Base-by-base conservation (phyloP, 2,888 invertebrate genomes). In the Leucoptera coffeella region DNA sequence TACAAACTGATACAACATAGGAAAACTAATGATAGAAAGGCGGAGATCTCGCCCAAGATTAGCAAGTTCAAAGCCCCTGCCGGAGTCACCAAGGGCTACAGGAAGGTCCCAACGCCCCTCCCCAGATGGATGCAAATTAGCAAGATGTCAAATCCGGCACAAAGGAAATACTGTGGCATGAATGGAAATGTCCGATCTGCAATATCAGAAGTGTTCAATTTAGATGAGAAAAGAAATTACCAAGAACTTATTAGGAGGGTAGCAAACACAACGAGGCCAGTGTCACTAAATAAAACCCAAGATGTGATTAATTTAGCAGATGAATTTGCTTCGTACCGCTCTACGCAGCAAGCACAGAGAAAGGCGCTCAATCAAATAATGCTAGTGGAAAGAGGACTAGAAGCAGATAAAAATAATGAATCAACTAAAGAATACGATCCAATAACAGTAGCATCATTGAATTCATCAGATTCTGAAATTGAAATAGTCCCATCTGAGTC, bases 201-300 rank as follows among this genome's bases (percentile, higher is more conserved):
- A 26, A 40, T 74, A 20, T 56, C 69, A 15, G 69, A 73, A 44
- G 62, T 74, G 28, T 73, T 73, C 35, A 62, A 75, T 43, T 50
- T 77, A 40, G 73, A 75, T 36, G 76, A 77, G 34, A 77, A 75
- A 40, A 57, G 50, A 38, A 62, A 60, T 39, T 78, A 77, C 36
- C 64, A 65, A 37, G 71, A 75, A 42, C 41, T 78, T 22, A 61
- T 78, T 19, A 59, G 54, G 26, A 51, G 53, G 38, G 59, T 65
- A 4, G 43, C 56, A 0, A 42, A 34, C 3, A 49, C 49, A 5
- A 43, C 49, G 32, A 58, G 49, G 36, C 46, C 56, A 5, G 23
- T 43, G 4, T 26, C 41, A 14, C 32, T 40, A 6, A 35, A 43
- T 1, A 61, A 47, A 35, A 42, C 50, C 6, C n/a, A 40, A 29